Base-by-base conservation (phyloP, 2,113 vertebrate genomes). In the Rhabdomys dilectus region DNA sequence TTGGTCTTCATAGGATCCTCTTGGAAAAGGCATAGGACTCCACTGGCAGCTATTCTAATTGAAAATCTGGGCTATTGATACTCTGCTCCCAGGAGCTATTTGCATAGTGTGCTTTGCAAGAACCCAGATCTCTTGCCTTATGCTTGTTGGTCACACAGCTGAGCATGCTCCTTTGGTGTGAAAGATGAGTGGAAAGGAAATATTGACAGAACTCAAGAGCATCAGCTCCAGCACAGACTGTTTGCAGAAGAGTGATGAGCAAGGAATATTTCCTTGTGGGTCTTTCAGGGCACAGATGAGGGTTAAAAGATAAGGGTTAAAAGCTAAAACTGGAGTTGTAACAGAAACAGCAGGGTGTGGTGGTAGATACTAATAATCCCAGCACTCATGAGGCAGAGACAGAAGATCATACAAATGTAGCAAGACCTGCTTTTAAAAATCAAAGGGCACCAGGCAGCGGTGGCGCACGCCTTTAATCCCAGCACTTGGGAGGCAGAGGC, bases 21-120 rank as follows among this genome's bases (percentile, higher is more conserved):
- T 15, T 16, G 16, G 39, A 60, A n/a, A 29, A 3, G 2, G 0
- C 1, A 0, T 1, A 31, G 45, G 16, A 26, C 26, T 9, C 1
- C 15, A 26, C 51, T 92, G 39, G 0, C 4, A 53, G 39, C 51
- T 62, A 3, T 81, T n/a, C 12, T 17, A 22, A 13, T 19, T 1
- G 7, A 21, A 29, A 0, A 13, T 17, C 29, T 60, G 62, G 36
- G 15, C 36, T 26, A 11, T 15, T 16, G 12, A 31, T n/a, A 13
- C 26, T 7, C 2, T 1, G 34, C 21, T 36, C 31, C 36, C 21
- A 60, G 10, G 45, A 12, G 45, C 6, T 2, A 24, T 5, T 66
- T 0, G 7, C 29, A 11, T 34, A 88, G 62, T 26, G 1, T 19
- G 36, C 12, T 80, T 84, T 72, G 24, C 13, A 0, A 66, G 36